Evolutionary conservation across 1,140 invertebrate species (phyloP).

Genomic region (Venturia canescens): DNA sequence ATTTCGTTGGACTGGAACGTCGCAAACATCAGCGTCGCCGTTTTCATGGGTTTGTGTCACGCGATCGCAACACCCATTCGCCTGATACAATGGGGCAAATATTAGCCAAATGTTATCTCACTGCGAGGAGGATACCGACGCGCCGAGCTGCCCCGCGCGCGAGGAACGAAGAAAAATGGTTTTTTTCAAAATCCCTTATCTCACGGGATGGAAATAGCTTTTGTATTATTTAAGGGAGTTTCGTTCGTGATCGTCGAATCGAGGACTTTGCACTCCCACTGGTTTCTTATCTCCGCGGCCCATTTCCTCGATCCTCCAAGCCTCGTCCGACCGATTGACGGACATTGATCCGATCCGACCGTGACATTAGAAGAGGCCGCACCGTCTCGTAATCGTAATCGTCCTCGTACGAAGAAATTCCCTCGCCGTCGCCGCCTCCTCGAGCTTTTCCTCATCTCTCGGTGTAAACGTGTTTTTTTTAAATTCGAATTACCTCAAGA

Average conservation of each 20-base stretch:
- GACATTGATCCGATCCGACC: background rate
- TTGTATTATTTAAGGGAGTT: background rate
- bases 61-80: too few species aligned
- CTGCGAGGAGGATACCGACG: too few species aligned
- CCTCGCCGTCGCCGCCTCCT: too few species aligned
- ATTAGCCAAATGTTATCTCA: too few species aligned
- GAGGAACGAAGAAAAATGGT: background rate
- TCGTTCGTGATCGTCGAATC: background rate
- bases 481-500: constrained; percentile 89
- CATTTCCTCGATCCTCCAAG: background rate
- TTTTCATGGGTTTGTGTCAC: too few species aligned
- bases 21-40: too few species aligned
- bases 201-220: background rate
- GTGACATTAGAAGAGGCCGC: background rate
- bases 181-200: background rate
- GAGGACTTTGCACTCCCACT: background rate
- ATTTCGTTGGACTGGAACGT: too few species aligned
- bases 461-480: background rate
- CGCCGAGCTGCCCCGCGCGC: too few species aligned
- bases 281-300: background rate
- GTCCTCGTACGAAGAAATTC: background rate
- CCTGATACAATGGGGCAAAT: too few species aligned
- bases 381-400: background rate
- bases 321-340: background rate
- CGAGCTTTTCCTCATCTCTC: too few species aligned